Evolutionary conservation across 2,888 invertebrate species (phyloP).

Genomic region (Thymelicus lineola): DNA sequence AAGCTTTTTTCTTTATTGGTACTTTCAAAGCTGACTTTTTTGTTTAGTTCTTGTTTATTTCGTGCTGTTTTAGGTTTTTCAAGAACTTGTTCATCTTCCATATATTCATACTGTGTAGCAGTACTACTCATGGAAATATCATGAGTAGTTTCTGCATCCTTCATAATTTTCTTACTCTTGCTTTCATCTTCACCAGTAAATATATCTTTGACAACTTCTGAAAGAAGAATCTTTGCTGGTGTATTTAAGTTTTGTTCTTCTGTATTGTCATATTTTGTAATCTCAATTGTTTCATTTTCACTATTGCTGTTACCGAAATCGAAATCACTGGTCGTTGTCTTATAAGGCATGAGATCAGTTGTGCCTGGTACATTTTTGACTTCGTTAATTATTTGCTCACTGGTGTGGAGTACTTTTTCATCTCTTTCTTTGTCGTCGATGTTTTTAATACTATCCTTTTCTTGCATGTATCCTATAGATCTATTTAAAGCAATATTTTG

Average conservation of each 20-base stretch:
- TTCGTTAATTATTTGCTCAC: too few relatives aligned
- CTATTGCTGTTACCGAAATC: too few relatives aligned
- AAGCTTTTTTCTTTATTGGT: background rate
- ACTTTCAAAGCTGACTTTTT: background rate
- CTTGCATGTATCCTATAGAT: too few relatives aligned
- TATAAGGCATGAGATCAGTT: too few relatives aligned
- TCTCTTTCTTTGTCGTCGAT: background rate
- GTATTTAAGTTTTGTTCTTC: background rate
- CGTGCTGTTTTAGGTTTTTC: background rate
- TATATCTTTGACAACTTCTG: slow-evolving; percentile 11
- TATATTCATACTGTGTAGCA: slow-evolving; percentile 26
- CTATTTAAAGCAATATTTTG: too few relatives aligned
- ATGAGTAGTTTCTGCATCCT: slow-evolving; percentile 3
- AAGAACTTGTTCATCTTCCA: slow-evolving; percentile 10
- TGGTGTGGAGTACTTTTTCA: too few relatives aligned
- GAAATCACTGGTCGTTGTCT: too few relatives aligned
- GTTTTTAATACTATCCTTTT: background rate
- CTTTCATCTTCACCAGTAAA: slow-evolving; percentile 2
- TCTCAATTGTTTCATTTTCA: too few relatives aligned
- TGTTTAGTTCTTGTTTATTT: background rate
- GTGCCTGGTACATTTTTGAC: too few relatives aligned
- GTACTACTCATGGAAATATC: slow-evolving; percentile 10
- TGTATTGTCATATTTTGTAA: background rate
- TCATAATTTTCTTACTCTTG: slow-evolving; percentile 6
- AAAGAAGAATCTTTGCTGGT: slow-evolving; percentile 6